Evolutionary conservation across 2,113 vertebrate genomes (phyloP).

Genomic region (Orycteropus afer): DNA sequence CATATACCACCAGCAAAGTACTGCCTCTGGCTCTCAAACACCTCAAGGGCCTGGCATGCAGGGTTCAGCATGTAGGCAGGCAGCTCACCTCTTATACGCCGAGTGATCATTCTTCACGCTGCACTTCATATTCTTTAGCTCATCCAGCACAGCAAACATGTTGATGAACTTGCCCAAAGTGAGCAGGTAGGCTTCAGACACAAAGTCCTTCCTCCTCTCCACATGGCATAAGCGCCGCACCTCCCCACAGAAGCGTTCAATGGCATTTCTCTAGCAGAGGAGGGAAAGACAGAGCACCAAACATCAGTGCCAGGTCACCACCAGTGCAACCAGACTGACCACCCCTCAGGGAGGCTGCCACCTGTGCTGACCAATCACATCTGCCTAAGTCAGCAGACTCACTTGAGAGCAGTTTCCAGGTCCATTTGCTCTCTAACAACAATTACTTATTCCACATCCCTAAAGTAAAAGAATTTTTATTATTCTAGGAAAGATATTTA

Average conservation of each 20-base stretch:
- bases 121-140: slow-evolving; percentile 99
- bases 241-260: slow-evolving; percentile 97
- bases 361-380: background rate
- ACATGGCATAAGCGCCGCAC: slow-evolving; percentile 95
- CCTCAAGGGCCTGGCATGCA: background rate
- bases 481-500: background rate
- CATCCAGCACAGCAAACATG: slow-evolving; percentile 98
- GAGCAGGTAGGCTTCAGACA: slow-evolving; percentile 97
- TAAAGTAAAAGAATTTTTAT: background rate
- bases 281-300: background rate
- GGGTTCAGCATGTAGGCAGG: fast-evolving
- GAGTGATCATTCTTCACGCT: slow-evolving; percentile 99
- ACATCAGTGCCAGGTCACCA: fast-evolving
- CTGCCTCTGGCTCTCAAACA: background rate
- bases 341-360: background rate
- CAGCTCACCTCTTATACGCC: slow-evolving; percentile 93
- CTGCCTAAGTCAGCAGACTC: background rate
- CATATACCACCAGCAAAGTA: background rate
- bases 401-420: background rate
- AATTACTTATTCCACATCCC: background rate
- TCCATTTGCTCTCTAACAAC: background rate
- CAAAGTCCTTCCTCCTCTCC: slow-evolving; percentile 97
- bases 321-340: background rate
- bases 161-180: slow-evolving; percentile 99
- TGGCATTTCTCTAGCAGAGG: slow-evolving; percentile 91